Base-by-base conservation (phyloP, 2,797 vertebrate species). In the Sciurus vulgaris region DNA sequence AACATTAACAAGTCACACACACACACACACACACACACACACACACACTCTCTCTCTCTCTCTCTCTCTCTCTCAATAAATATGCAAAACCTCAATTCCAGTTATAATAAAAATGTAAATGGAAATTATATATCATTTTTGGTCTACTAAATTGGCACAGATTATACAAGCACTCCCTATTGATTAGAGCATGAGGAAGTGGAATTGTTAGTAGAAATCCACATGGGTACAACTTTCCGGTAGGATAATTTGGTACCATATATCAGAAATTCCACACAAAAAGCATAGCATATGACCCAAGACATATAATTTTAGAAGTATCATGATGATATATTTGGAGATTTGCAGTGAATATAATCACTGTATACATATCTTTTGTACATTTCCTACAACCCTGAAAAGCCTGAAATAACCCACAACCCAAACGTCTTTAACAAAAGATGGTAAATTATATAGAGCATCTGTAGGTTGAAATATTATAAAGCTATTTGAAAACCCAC, bases 261-360 rank as follows among this genome's bases (percentile, higher is more conserved):
- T 92, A 79, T 56, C 70, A 74, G 70, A 90, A 95, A 96, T 86
- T 3, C 73, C 51, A 95, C 93, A 54, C 17, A 85, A 91, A 20
- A 77, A n/a, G 78, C 2, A 86, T 24, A 77, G 28, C 47, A 28
- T 17, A 89, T 63, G 76, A 94, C n/a, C 70, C 54, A 81, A 84
- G 47, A 96, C 81, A 93, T 67, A 15, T 6, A 95, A 85, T 77
- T 93, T 76, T 94, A 89, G n/a, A 63, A 83, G 54, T 89, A 89
- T 63, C 26, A 74, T 74, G 63, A 86, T 4, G 17, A 67, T 74
- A 26, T 73, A 93, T 89, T 90, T 97, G 87, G 56, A 94, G 35
- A 89, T 93, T 30, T 93, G 28, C 65, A 91, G 38, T 22, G 20
- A 84, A 70, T n/a, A 89, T 56, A 18, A 56, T 79, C 33, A 84